phyloP scores from a whole-genome alignment of 2,888 invertebrate genomes.

The Scrobipalpa atriplicella region DNA sequence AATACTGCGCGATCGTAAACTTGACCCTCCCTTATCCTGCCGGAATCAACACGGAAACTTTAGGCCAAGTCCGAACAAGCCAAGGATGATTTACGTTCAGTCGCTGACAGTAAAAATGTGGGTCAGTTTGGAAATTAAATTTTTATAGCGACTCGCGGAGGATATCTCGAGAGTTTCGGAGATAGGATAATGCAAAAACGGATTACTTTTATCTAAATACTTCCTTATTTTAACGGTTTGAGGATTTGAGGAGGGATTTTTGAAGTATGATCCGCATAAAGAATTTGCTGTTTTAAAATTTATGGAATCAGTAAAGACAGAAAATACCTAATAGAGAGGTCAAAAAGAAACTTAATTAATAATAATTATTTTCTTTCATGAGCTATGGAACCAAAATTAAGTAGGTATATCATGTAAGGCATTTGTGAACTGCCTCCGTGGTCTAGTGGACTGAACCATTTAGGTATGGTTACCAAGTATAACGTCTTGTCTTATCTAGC shows the following conservation, averaged over 20 bases:
- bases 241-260: neutral
- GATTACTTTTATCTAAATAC: constrained; percentile 28
- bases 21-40: constrained; percentile 71
- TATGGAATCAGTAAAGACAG: neutral
- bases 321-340: too few species aligned
- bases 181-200: constrained; percentile 39
- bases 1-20: constrained; percentile 73
- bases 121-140: constrained; percentile 67
- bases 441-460: too few species aligned
- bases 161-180: constrained; percentile 47
- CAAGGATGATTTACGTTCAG: constrained; percentile 64
- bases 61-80: constrained; percentile 46
- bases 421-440: too few species aligned
- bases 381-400: too few species aligned
- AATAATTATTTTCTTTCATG: too few species aligned
- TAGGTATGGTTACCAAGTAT: too few species aligned
- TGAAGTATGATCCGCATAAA: neutral
- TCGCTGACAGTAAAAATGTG: constrained; percentile 64
- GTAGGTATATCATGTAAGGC: too few species aligned
- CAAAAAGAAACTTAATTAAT: too few species aligned
- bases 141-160: constrained; percentile 55
- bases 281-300: neutral
- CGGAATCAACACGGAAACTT: constrained; percentile 67
- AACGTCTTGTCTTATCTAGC: too few species aligned
- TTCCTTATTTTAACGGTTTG: neutral